These are phyloP conservation scores for Gorsachius magnificus DNA, from an alignment of 2,797 vertebrate species.

Conservation along the genomic window DNA sequence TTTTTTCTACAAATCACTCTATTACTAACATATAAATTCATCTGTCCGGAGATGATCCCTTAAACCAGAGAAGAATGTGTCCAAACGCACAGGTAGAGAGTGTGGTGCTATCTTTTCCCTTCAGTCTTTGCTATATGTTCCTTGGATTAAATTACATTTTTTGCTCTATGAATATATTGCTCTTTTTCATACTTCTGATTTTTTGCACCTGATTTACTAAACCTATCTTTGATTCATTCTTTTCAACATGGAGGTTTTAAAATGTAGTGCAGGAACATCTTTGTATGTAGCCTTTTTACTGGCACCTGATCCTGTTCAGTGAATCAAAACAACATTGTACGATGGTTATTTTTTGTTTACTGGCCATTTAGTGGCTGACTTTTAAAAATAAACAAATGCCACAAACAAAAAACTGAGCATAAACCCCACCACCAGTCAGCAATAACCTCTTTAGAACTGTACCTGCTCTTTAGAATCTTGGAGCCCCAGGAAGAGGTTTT, in stretches of 20 bases:
- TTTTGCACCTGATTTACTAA: neutral
- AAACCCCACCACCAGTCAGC: neutral
- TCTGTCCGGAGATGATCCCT: neutral
- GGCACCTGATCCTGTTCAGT: neutral
- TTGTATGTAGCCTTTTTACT: neutral
- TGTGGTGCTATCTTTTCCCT: neutral
- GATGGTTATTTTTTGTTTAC: neutral
- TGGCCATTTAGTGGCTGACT: neutral
- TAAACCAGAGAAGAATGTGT: neutral
- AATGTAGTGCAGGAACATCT: neutral
- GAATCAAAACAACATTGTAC: neutral
- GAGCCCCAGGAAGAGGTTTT: neutral
- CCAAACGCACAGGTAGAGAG: neutral
- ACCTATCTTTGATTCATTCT: neutral
- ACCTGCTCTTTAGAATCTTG: neutral
- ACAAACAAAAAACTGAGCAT: neutral
- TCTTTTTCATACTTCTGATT: neutral
- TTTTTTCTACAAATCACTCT: neutral
- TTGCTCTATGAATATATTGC: neutral
- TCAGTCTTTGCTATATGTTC: neutral
- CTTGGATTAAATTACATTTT: neutral
- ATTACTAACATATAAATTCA: neutral
- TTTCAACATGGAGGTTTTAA: neutral
- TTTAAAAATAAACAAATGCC: neutral
- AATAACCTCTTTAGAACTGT: neutral